Base-by-base conservation (phyloP, 2,113 vertebrate species). In the Potamarius usumacintae region DNA sequence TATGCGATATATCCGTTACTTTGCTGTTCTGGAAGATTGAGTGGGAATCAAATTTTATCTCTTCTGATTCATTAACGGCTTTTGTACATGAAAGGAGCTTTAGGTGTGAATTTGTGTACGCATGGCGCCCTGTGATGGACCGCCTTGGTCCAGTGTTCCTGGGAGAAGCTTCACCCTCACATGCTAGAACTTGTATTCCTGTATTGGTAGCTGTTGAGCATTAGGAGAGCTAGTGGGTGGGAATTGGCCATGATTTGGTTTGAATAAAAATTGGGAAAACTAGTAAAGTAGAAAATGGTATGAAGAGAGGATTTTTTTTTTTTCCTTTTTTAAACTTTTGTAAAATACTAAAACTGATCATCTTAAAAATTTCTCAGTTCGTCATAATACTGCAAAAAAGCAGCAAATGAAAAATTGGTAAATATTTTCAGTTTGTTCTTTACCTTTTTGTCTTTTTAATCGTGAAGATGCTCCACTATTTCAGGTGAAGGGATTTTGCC, bases 401-500 rank as follows among this genome's bases (percentile, higher is more conserved):
- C 34, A 48, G 15, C 34, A 48, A 12, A 82, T 50, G 2, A 69
- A 53, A 55, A 55, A 10, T 34, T 4, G 4, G 1, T 20, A 1
- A 48, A 50, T 50, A 48, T 76, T 48, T 8, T 48, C 14, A 34
- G 18, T 11, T 34, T 85, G 17, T 27, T 22, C 53, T 27, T 69
- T 69, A 25, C 15, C 52, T 57, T 72, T 30, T 17, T 71, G 9
- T 83, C 6, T 69, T 83, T 83, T 69, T 30, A 27, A 30, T 48
- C 15, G 7, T 65, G 20, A 50, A 78, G 34, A 14, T 22, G 42
- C 55, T 83, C 6, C 50, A 22, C 42, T 62, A 53, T 80, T 79
- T 42, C 48, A 53, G 60, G 17, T 65, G 60, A 80, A 60, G 2
- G 27, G 62, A 42, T 34, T 81, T 88, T 76, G 71, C 79, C 57